These are phyloP conservation scores for Blennius ocellaris DNA, from an alignment of 2,113 vertebrate species.

Conservation along the genomic window DNA sequence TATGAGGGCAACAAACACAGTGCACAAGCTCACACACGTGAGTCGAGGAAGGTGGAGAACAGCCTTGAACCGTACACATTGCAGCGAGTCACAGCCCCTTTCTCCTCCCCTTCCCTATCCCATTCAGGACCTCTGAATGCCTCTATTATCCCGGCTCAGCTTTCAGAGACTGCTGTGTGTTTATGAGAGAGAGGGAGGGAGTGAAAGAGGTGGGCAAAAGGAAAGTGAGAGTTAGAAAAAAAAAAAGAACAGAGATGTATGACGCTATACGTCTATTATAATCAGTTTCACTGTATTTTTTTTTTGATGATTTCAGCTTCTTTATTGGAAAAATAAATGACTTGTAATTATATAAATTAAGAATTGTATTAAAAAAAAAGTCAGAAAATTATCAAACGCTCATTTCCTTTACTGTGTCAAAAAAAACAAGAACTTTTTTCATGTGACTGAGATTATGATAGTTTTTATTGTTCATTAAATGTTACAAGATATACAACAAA, in stretches of 20 bases:
- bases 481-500: too few relatives aligned
- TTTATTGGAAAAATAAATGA: too few relatives aligned
- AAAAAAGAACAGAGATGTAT: constrained; percentile 6
- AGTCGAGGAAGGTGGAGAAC: constrained; percentile 24
- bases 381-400: too few relatives aligned
- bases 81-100: constrained; percentile 32
- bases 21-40: constrained; percentile 38
- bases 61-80: constrained; percentile 70
- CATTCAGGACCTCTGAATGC: constrained; percentile 46
- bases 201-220: background rate
- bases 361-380: background rate
- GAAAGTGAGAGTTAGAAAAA: background rate
- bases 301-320: too few relatives aligned
- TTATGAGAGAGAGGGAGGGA: background rate
- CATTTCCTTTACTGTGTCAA: too few relatives aligned
- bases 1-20: background rate
- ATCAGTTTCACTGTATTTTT: constrained; percentile 5
- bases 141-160: constrained; percentile 48
- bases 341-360: background rate
- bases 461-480: too few relatives aligned
- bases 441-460: too few relatives aligned
- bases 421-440: too few relatives aligned
- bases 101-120: constrained; percentile 25
- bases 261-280: background rate
- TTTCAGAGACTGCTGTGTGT: constrained; percentile 37